Conservation (phyloP, 2,797 vertebrate genomes). For the Anguilla pacifica region DNA sequence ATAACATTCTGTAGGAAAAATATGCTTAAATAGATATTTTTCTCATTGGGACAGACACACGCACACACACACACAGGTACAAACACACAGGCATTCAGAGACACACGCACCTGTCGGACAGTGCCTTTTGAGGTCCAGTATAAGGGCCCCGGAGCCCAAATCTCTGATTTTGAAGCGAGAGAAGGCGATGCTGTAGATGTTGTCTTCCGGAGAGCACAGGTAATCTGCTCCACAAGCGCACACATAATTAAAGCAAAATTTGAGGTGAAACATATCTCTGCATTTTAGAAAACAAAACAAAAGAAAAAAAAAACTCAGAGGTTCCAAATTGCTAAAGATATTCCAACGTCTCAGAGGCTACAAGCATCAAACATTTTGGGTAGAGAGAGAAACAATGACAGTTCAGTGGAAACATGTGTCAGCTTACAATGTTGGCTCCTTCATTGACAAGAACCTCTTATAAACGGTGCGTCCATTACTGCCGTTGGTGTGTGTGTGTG, state of each 20-base stretch:
- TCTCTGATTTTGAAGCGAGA: conserved; percentile 91
- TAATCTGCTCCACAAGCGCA: conserved; percentile 68
- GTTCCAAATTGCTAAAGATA: background rate
- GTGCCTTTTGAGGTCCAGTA: conserved; percentile 86
- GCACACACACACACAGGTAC: conserved; percentile 8
- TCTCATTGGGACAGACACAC: background rate
- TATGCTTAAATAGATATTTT: background rate
- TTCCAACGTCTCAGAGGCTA: background rate
- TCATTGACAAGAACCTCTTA: too few species aligned
- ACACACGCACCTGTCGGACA: conserved; percentile 68
- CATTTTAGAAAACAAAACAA: background rate
- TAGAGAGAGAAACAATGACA: background rate
- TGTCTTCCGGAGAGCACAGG: conserved; percentile 85
- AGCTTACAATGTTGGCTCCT: too few species aligned
- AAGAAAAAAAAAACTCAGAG: background rate
- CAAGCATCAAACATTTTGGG: background rate
- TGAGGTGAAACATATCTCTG: background rate
- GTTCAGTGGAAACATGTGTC: too few species aligned
- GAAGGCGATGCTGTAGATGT: conserved; percentile 86
- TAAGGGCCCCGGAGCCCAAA: conserved; percentile 79
- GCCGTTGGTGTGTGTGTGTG: too few species aligned
- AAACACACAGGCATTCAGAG: background rate
- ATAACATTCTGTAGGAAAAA: too few species aligned
- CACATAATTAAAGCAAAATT: background rate
- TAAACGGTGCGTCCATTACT: too few species aligned